These are phyloP conservation scores for Setophaga petechia DNA, from an alignment of 2,113 vertebrate genomes.

Conservation along the genomic window DNA sequence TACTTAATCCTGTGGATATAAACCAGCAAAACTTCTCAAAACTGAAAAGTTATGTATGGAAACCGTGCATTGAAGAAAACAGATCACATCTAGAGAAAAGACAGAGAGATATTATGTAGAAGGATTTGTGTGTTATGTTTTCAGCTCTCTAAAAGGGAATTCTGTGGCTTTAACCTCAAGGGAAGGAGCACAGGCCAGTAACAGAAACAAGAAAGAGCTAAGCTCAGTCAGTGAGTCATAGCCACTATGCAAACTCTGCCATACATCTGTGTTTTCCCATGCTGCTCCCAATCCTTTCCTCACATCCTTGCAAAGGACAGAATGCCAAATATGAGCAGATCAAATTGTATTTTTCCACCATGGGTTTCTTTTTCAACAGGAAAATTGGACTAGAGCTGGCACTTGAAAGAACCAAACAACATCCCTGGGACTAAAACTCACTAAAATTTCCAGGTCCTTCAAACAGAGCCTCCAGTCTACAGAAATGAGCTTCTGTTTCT, in stretches of 20 bases:
- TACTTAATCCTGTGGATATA: not conserved
- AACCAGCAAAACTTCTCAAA: not conserved
- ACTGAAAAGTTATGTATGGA: not conserved
- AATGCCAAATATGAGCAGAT: slow-evolving; percentile 16
- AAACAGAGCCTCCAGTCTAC: not conserved
- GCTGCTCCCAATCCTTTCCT: slow-evolving; percentile 19
- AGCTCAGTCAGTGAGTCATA: slow-evolving; percentile 35
- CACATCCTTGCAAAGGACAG: not conserved
- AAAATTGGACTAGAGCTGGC: not conserved
- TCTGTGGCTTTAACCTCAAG: not conserved
- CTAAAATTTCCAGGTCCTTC: not conserved
- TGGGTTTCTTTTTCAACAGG: not conserved
- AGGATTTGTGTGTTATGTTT: not conserved
- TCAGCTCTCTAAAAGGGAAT: not conserved
- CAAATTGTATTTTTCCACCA: slow-evolving; percentile 5
- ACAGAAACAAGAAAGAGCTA: not conserved
- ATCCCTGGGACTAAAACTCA: not conserved
- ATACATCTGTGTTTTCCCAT: slow-evolving; percentile 21
- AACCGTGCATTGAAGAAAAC: not conserved
- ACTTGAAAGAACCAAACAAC: not conserved
- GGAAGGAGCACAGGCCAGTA: not conserved
- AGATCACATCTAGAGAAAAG: not conserved
- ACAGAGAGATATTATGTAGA: not conserved
- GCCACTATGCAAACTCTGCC: not conserved
- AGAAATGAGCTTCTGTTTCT: not conserved